Conservation (phyloP, 1,140 invertebrate species). For the Melipona quadrifasciata region DNA sequence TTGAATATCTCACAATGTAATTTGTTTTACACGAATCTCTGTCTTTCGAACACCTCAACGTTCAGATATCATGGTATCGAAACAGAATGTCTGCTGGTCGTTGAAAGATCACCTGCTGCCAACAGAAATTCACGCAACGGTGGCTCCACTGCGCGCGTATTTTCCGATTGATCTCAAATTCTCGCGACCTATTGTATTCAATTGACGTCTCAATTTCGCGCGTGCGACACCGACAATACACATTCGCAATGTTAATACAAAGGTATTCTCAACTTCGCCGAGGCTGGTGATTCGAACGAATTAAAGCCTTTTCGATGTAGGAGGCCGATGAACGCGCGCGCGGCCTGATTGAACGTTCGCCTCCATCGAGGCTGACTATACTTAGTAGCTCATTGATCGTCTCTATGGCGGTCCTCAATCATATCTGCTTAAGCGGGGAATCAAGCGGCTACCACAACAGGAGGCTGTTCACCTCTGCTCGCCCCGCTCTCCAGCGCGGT, state of each 20-base stretch:
- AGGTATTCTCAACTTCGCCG: too few species aligned
- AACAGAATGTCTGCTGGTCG: too few species aligned
- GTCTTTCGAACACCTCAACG: too few species aligned
- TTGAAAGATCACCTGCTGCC: too few species aligned
- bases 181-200: too few species aligned
- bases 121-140: too few species aligned
- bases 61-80: too few species aligned
- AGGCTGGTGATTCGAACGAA: slow-evolving; percentile 65
- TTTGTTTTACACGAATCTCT: too few species aligned
- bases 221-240: not conserved
- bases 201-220: too few species aligned
- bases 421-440: slow-evolving; percentile 70
- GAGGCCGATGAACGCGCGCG: slow-evolving; percentile 50
- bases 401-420: slow-evolving; percentile 72
- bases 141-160: too few species aligned
- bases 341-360: slow-evolving; percentile 67
- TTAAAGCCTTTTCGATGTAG: slow-evolving; percentile 69
- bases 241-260: not conserved
- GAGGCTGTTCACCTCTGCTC: slow-evolving; percentile 65
- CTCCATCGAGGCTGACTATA: slow-evolving; percentile 48
- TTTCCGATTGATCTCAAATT: too few species aligned
- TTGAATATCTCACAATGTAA: too few species aligned
- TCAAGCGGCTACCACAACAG: slow-evolving; percentile 65
- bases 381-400: slow-evolving; percentile 72
- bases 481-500: slow-evolving; percentile 25